phyloP scores from a whole-genome alignment of 2,113 vertebrate genomes.

The Leptosomus discolor region DNA sequence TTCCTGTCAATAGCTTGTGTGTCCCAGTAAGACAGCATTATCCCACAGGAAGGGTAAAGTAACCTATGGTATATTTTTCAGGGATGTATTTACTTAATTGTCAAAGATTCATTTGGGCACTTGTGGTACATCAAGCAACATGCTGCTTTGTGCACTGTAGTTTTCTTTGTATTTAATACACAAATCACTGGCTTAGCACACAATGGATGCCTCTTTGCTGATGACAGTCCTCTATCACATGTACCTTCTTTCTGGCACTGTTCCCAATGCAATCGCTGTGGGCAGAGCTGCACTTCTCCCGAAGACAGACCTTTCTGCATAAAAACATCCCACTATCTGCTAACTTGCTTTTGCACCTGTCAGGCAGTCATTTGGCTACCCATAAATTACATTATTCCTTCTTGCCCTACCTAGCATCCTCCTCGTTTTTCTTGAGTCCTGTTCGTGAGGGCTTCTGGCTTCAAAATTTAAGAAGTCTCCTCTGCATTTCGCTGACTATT shows the following conservation, averaged over 20 bases:
- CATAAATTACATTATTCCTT: slow-evolving; percentile 13
- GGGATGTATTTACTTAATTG: not conserved
- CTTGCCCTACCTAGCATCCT: not conserved
- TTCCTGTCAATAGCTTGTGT: not conserved
- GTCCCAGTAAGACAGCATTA: not conserved
- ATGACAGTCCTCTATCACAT: not conserved
- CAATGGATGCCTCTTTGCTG: not conserved
- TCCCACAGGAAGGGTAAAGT: not conserved
- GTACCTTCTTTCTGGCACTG: not conserved
- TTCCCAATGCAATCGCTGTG: not conserved
- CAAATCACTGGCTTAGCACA: not conserved
- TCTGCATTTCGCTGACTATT: not conserved
- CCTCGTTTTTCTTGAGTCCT: not conserved
- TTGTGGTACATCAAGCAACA: not conserved
- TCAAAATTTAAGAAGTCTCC: not conserved
- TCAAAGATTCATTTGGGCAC: not conserved
- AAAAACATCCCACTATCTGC: not conserved
- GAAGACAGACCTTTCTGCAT: not conserved
- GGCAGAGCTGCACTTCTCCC: not conserved
- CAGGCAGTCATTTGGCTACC: slow-evolving; percentile 19
- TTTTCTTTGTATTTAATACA: not conserved
- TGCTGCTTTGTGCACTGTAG: not conserved
- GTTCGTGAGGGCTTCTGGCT: not conserved
- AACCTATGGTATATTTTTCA: not conserved
- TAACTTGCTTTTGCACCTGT: slow-evolving; percentile 18